Percentiles rank a stretch among this genome's conserved stretches.
phyloP scores from a whole-genome alignment of 2,888 invertebrate species.

The Gymnoscelis rufifasciata region DNA sequence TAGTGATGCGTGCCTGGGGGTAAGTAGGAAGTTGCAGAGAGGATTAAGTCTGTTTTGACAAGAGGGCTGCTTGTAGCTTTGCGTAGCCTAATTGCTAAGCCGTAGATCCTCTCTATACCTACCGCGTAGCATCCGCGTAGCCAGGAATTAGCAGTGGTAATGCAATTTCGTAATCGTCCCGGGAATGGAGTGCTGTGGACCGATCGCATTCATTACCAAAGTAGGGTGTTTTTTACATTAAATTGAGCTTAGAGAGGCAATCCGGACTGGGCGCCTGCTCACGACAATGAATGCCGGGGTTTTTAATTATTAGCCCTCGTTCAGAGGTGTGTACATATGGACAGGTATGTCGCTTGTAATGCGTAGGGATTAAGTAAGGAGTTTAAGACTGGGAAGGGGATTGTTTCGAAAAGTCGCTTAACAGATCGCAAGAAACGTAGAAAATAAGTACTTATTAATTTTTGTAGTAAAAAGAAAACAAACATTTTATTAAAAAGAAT shows the following conservation, averaged over 20 bases:
- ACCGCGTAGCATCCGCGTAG: no score
- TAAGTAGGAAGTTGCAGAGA: no score
- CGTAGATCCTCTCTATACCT: background rate
- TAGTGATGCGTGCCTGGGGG: background rate
- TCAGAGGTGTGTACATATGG: slow-evolving; percentile 20
- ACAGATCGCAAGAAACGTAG: no score
- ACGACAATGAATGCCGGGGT: slow-evolving; percentile 63
- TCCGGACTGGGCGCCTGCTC: slow-evolving; percentile 61
- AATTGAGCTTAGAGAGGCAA: slow-evolving; percentile 74
- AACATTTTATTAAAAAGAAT: no score
- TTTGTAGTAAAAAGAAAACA: no score
- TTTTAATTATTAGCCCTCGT: slow-evolving; percentile 67
- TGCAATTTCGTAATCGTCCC: slow-evolving; percentile 33
- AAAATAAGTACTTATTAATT: no score
- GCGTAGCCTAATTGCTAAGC: background rate
- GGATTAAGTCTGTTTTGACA: no score
- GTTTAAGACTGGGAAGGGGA: no score
- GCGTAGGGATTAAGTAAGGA: no score
- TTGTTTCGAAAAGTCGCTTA: no score
- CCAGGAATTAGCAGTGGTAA: slow-evolving; percentile 3
- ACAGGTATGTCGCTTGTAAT: slow-evolving; percentile 3
- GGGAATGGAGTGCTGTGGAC: slow-evolving; percentile 45
- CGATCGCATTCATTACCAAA: slow-evolving; percentile 65
- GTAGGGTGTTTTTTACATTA: slow-evolving; percentile 71
- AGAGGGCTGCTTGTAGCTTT: no score